Evolutionary conservation across 2,797 vertebrate genomes (phyloP).

Genomic region (Aeoliscus strigatus): DNA sequence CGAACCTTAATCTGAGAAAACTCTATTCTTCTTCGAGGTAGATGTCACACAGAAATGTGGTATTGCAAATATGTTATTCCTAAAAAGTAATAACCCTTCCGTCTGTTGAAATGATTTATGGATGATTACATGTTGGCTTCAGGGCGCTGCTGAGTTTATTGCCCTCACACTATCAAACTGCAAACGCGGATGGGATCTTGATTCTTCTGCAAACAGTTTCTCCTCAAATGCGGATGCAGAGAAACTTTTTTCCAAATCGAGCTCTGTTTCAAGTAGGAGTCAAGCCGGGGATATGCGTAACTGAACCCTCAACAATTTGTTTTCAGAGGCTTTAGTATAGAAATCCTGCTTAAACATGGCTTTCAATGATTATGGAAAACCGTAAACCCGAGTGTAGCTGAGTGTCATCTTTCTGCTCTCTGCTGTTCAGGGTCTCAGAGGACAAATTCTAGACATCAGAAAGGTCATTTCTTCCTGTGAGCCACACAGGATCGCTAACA

Average conservation of each 20-base stretch:
- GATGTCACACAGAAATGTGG: no score
- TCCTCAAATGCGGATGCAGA: neutral
- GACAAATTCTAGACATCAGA: constrained; percentile 16
- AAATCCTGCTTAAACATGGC: neutral
- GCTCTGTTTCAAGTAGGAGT: constrained; percentile 1
- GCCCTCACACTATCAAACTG: neutral
- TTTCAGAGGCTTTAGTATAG: neutral
- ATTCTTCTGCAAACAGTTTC: constrained; percentile 5
- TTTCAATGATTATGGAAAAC: neutral
- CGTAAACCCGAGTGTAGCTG: neutral
- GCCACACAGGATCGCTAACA: constrained; percentile 38
- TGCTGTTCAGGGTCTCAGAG: constrained; percentile 9
- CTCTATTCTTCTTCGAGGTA: no score
- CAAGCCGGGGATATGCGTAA: neutral
- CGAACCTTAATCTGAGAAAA: no score
- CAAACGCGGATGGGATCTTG: neutral
- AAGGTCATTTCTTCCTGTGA: constrained; percentile 35
- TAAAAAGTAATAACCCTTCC: constrained; percentile 2
- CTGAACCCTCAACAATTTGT: neutral
- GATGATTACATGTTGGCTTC: constrained; percentile 2
- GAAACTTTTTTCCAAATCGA: neutral
- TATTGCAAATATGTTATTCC: constrained; percentile 5
- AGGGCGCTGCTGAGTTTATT: neutral
- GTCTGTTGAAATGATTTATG: constrained; percentile 7
- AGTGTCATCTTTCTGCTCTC: constrained; percentile 17